These are phyloP conservation scores for Catamblyrhynchus diadema DNA, from an alignment of 2,797 vertebrate genomes.

Conservation along the genomic window DNA sequence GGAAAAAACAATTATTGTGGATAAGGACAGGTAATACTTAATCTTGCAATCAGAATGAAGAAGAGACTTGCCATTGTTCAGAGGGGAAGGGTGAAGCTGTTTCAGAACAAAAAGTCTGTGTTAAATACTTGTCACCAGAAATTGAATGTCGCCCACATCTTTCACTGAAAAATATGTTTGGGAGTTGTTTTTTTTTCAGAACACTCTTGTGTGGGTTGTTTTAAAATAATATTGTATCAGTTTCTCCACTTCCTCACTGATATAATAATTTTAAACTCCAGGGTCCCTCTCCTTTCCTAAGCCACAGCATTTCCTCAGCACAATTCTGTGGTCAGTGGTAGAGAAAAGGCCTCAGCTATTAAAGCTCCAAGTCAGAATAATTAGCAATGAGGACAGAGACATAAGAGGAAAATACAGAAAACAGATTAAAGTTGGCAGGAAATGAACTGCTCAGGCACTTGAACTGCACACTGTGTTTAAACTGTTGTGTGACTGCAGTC, in stretches of 20 bases:
- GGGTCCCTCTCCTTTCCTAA: neutral
- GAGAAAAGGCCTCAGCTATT: neutral
- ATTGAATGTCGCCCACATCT: neutral
- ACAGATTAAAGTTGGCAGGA: neutral
- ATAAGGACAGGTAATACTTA: conserved; percentile 88
- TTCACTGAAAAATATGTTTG: neutral
- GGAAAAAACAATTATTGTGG: conserved; percentile 79
- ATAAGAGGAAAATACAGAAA: neutral
- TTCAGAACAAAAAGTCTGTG: neutral
- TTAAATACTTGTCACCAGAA: neutral
- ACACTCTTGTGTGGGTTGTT: neutral
- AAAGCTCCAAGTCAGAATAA: neutral
- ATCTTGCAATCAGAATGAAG: neutral
- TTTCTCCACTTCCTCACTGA: neutral
- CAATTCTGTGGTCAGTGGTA: neutral
- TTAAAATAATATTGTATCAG: neutral
- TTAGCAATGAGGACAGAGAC: neutral
- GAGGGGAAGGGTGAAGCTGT: neutral
- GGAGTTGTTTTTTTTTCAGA: neutral
- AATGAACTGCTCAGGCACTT: neutral
- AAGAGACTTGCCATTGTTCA: neutral
- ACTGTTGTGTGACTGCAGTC: neutral
- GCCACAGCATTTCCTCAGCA: neutral
- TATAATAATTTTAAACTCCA: neutral
- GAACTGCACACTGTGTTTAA: neutral